Evolutionary conservation across 2,888 invertebrate genomes (phyloP).

Genomic region (Caenorhabditis becei): DNA sequence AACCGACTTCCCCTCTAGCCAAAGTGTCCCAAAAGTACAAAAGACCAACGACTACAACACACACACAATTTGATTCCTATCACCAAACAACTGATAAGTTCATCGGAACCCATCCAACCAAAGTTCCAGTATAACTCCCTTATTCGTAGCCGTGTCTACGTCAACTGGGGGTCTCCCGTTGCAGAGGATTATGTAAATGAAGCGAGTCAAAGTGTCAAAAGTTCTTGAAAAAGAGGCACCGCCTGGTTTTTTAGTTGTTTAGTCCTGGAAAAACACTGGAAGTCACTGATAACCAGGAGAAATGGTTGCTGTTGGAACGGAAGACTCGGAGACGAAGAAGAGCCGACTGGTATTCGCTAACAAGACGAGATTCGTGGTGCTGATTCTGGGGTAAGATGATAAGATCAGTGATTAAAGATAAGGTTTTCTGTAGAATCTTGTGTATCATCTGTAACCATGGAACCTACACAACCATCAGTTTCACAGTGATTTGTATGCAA

Average conservation of each 20-base stretch:
- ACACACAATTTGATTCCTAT: no score
- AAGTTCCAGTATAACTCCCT: not conserved
- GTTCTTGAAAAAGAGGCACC: slow-evolving; percentile 17
- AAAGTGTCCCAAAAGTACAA: no score
- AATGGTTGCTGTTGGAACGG: not conserved
- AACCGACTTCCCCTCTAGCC: no score
- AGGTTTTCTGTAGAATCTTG: slow-evolving; percentile 46
- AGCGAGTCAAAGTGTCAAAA: slow-evolving; percentile 41
- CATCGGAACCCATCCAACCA: no score
- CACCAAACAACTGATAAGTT: no score
- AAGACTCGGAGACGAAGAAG: not conserved
- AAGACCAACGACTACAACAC: no score
- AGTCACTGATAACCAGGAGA: not conserved
- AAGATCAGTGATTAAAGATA: no score
- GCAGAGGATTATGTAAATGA: slow-evolving; percentile 40
- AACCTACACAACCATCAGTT: slow-evolving; percentile 62
- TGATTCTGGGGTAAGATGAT: slow-evolving; percentile 48
- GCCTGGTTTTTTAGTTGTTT: slow-evolving; percentile 2
- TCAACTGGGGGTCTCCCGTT: no score
- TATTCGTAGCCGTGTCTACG: slow-evolving; percentile 9
- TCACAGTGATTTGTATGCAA: slow-evolving; percentile 69
- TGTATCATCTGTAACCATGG: slow-evolving; percentile 57
- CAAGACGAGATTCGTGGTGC: slow-evolving; percentile 45
- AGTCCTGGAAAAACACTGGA: not conserved
- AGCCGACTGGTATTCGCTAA: slow-evolving; percentile 25